phyloP scores from a whole-genome alignment of 2,888 invertebrate species.

The Lasioglossum villosulum region DNA sequence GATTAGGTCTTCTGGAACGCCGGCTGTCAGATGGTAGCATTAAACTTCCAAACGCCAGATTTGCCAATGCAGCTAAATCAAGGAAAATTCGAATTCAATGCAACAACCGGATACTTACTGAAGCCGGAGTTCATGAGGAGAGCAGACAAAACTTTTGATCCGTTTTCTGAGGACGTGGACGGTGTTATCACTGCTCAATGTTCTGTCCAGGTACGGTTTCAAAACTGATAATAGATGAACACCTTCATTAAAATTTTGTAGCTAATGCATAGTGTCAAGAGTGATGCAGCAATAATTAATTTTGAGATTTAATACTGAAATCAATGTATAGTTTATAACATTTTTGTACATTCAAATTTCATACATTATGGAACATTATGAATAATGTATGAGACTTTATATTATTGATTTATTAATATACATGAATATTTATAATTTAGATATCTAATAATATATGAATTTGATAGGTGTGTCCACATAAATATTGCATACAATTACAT shows the following conservation, averaged over 20 bases:
- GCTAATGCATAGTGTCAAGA: background rate
- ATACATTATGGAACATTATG: no score
- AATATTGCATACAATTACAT: no score
- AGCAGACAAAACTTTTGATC: slow-evolving; percentile 89
- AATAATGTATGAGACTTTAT: no score
- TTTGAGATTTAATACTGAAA: background rate
- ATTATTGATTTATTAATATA: no score
- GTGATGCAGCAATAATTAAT: background rate
- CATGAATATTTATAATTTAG: no score
- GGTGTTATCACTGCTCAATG: slow-evolving; percentile 91
- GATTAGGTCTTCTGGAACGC: slow-evolving; percentile 90
- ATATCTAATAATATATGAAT: no score
- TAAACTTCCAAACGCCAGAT: slow-evolving; percentile 90
- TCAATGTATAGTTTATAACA: no score
- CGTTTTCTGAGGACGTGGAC: slow-evolving; percentile 90
- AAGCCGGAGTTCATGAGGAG: slow-evolving; percentile 91
- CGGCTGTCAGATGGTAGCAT: slow-evolving; percentile 90
- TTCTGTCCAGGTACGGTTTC: slow-evolving; percentile 86
- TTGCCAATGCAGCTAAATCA: slow-evolving; percentile 91
- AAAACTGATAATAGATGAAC: background rate
- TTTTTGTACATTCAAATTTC: no score
- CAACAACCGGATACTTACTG: slow-evolving; percentile 88
- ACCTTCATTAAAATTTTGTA: background rate
- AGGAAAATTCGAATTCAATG: slow-evolving; percentile 91
- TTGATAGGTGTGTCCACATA: no score